phyloP scores from a whole-genome alignment of 2,888 invertebrate species.

The Auanema sp. region DNA sequence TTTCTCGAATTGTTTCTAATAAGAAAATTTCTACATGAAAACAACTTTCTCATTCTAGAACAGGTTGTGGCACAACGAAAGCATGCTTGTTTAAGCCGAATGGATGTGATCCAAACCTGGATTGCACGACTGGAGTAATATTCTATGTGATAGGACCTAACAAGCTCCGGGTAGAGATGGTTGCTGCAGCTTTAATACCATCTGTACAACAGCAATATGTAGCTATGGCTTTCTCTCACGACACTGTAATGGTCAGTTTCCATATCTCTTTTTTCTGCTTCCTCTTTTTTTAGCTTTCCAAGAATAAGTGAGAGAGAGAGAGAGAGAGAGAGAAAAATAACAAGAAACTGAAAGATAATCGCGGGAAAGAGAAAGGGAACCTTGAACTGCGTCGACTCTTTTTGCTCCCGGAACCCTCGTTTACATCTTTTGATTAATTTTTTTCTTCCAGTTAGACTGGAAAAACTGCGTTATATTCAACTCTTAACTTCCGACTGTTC shows the following conservation, averaged over 20 bases:
- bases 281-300: background rate
- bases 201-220: constrained; percentile 58
- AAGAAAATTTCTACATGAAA: constrained; percentile 5
- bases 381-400: no score
- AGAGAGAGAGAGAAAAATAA: no score
- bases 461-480: no score
- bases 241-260: constrained; percentile 49
- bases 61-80: constrained; percentile 55
- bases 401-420: no score
- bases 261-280: background rate
- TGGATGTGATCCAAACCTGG: constrained; percentile 57
- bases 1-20: background rate
- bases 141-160: constrained; percentile 48
- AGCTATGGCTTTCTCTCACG: constrained; percentile 56
- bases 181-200: constrained; percentile 51
- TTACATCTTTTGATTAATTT: no score
- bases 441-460: no score
- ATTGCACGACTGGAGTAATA: constrained; percentile 53
- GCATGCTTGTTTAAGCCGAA: constrained; percentile 57
- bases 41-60: constrained; percentile 23
- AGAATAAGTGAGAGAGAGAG: no score
- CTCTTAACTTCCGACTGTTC: no score
- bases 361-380: no score
- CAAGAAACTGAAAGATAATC: no score
- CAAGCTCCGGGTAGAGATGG: constrained; percentile 51